A percentile compares a stretch with the other conserved stretches of the same genome.
Evolutionary conservation across 2,888 invertebrate genomes (phyloP).

Genomic region (Brenthis ino): DNA sequence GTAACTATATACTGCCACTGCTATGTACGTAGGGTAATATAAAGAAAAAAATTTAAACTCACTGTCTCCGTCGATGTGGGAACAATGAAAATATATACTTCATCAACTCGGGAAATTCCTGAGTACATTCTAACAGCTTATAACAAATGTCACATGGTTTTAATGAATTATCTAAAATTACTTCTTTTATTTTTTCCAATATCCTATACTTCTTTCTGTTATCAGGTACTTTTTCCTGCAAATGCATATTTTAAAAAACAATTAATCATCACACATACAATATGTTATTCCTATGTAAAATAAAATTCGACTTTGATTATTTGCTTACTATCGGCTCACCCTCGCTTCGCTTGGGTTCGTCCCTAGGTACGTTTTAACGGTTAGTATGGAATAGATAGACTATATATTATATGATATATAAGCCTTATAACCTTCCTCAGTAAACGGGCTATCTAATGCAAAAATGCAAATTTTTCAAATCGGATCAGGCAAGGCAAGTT

Average conservation of each 20-base stretch:
- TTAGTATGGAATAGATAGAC: no score
- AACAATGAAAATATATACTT: constrained; percentile 60
- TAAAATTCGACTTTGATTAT: no score
- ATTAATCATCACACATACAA: no score
- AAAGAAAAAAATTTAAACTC: not conserved
- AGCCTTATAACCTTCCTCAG: no score
- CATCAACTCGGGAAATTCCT: constrained; percentile 53
- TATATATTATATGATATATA: no score
- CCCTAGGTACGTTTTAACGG: no score
- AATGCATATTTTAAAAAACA: constrained; percentile 9
- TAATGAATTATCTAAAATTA: constrained; percentile 42
- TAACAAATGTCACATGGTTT: constrained; percentile 60
- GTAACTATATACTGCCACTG: not conserved
- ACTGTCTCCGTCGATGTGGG: constrained; percentile 52
- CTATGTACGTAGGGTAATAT: not conserved
- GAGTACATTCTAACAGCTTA: constrained; percentile 47
- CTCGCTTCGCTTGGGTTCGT: no score
- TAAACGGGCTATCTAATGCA: no score
- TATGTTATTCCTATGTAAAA: no score
- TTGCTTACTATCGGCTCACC: no score
- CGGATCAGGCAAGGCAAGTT: no score
- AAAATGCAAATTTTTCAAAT: no score
- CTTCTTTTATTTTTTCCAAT: constrained; percentile 44
- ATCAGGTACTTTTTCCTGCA: constrained; percentile 54
- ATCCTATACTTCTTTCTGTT: constrained; percentile 42